phyloP scores from a whole-genome alignment of 2,888 invertebrate species.

The Sinopyrophorus schimmeli region DNA sequence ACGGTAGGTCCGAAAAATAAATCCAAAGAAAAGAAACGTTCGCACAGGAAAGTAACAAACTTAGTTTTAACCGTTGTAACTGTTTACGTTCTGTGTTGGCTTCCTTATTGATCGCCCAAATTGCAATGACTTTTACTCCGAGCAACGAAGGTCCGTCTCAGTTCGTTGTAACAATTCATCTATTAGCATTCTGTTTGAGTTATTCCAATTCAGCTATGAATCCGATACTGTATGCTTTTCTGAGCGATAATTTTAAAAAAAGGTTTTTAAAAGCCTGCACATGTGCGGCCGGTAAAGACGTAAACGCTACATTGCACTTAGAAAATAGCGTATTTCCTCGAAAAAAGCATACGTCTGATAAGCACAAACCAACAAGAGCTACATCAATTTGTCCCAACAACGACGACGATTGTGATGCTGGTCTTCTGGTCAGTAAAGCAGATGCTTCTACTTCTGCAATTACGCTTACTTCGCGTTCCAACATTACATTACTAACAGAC shows the following conservation, averaged over 20 bases:
- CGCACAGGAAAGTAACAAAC: constrained; percentile 90
- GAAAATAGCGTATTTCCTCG: constrained; percentile 84
- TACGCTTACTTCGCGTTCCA: constrained; percentile 61
- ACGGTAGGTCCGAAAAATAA: constrained; percentile 89
- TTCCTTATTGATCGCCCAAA: constrained; percentile 90
- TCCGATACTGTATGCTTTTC: constrained; percentile 88
- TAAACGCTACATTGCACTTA: constrained; percentile 82
- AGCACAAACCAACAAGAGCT: constrained; percentile 45
- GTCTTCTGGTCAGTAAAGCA: constrained; percentile 58
- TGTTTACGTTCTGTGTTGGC: constrained; percentile 89
- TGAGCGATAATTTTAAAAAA: constrained; percentile 94
- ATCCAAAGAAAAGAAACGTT: constrained; percentile 88
- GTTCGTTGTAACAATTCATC: constrained; percentile 77
- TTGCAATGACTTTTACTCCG: constrained; percentile 75
- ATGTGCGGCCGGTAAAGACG: constrained; percentile 83
- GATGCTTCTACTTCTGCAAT: constrained; percentile 60
- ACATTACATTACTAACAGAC: constrained; percentile 51
- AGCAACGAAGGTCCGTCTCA: constrained; percentile 38
- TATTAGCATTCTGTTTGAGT: constrained; percentile 84
- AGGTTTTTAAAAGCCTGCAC: constrained; percentile 92
- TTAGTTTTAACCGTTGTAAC: constrained; percentile 88
- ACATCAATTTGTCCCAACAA: constrained; percentile 51
- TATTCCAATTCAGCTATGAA: constrained; percentile 93
- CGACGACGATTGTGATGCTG: constrained; percentile 59
- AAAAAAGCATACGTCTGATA: constrained; percentile 50